These are phyloP conservation scores for Connochaetes taurinus DNA, from an alignment of 2,113 vertebrate genomes.

Conservation along the genomic window DNA sequence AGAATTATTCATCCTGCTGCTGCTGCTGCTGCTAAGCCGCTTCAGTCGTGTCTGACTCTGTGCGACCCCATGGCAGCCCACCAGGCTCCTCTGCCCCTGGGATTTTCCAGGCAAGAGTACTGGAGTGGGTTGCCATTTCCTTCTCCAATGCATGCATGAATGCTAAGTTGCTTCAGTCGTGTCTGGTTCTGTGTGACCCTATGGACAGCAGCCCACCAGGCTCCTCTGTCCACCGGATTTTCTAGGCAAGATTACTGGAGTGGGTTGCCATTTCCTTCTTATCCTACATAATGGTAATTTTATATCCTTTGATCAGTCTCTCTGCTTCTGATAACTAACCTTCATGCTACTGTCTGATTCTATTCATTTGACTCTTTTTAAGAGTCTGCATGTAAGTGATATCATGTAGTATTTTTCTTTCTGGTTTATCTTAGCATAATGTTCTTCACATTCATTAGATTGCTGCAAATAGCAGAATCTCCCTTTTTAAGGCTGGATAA, in stretches of 20 bases:
- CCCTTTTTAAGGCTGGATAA: background rate
- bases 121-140: background rate
- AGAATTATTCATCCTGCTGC: background rate
- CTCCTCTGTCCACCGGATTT: accelerated
- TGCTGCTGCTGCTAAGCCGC: background rate
- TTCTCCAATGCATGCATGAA: background rate
- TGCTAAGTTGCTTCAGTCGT: background rate
- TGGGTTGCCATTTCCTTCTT: background rate
- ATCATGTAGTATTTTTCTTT: background rate
- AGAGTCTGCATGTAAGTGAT: background rate
- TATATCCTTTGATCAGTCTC: background rate
- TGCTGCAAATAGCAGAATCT: background rate
- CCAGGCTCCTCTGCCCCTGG: background rate
- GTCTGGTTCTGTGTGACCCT: background rate
- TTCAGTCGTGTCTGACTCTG: accelerated
- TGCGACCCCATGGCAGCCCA: background rate
- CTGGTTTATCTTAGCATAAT: background rate
- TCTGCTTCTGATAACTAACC: background rate
- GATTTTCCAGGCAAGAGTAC: background rate
- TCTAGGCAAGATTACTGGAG: background rate
- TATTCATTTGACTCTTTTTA: background rate
- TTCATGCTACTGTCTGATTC: background rate
- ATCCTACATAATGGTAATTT: background rate
- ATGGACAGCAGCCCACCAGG: background rate
- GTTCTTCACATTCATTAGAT: background rate